Evolutionary conservation across 1,140 invertebrate species (phyloP).

Genomic region (Sesamia nonagrioides): DNA sequence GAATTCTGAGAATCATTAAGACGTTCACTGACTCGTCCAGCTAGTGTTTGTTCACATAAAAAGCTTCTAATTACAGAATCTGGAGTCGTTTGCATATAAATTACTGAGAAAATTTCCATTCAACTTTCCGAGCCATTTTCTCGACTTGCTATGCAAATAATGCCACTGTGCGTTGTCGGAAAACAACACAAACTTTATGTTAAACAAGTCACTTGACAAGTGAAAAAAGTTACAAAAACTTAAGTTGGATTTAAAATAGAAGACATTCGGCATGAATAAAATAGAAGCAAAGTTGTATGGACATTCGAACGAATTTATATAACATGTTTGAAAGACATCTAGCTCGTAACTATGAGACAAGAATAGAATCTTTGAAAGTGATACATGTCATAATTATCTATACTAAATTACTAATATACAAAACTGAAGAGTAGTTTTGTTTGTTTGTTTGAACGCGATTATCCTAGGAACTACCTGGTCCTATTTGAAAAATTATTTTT

Average conservation of each 20-base stretch:
- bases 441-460: too few species aligned
- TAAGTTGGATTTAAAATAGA: constrained; percentile 26
- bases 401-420: too few species aligned
- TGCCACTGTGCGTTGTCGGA: constrained; percentile 63
- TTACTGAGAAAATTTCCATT: constrained; percentile 75
- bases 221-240: constrained; percentile 58
- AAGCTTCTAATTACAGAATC: constrained; percentile 75
- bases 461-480: too few species aligned
- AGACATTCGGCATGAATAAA: constrained; percentile 32
- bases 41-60: constrained; percentile 48
- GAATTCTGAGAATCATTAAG: constrained; percentile 13
- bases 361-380: constrained; percentile 22
- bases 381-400: neutral
- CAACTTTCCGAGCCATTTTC: constrained; percentile 75
- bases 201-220: constrained; percentile 72
- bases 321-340: constrained; percentile 10
- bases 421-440: too few species aligned
- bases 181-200: constrained; percentile 80
- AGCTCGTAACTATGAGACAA: neutral
- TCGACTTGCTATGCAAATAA: constrained; percentile 76
- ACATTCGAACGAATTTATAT: constrained; percentile 6
- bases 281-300: constrained; percentile 33
- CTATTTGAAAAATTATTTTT: too few species aligned
- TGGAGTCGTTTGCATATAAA: constrained; percentile 83
- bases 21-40: constrained; percentile 4